These are phyloP conservation scores for Sphaerodactylus townsendi DNA, from an alignment of 2,113 vertebrate genomes.

Conservation along the genomic window DNA sequence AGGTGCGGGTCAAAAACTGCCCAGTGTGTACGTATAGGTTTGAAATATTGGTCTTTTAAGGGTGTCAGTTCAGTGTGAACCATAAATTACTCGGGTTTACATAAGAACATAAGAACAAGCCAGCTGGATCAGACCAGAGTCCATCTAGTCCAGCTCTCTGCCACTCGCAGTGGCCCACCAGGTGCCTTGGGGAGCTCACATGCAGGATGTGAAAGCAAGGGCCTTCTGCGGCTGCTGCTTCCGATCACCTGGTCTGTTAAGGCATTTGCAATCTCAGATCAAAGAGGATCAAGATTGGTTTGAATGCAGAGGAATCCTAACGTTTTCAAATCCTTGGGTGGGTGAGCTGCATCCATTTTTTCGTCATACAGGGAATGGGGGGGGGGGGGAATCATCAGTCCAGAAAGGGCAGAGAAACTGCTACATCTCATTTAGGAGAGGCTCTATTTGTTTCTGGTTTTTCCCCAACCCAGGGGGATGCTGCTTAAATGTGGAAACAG, in stretches of 20 bases:
- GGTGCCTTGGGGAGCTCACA: too few species aligned
- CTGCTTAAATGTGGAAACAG: conserved; percentile 73
- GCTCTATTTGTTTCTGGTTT: conserved; percentile 17
- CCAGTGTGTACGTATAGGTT: background rate
- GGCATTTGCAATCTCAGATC: too few species aligned
- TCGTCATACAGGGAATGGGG: too few species aligned
- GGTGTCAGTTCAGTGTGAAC: background rate
- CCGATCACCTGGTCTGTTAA: too few species aligned
- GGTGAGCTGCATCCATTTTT: too few species aligned
- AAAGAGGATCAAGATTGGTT: too few species aligned
- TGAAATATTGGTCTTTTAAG: background rate
- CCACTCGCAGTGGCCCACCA: too few species aligned
- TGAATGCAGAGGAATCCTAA: background rate
- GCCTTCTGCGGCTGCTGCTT: too few species aligned
- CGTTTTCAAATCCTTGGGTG: background rate
- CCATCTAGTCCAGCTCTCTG: too few species aligned
- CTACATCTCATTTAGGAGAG: conserved; percentile 23
- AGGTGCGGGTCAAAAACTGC: background rate
- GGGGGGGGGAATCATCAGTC: background rate
- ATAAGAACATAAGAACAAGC: too few species aligned
- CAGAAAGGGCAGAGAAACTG: background rate
- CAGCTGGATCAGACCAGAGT: too few species aligned
- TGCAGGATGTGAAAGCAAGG: background rate
- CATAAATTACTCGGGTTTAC: background rate
- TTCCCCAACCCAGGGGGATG: conserved; percentile 63